Evolutionary conservation across 2,113 vertebrate species (phyloP), one percentile per base, ranked within the genome.

Genomic region (Corythoichthys intestinalis): DNA sequence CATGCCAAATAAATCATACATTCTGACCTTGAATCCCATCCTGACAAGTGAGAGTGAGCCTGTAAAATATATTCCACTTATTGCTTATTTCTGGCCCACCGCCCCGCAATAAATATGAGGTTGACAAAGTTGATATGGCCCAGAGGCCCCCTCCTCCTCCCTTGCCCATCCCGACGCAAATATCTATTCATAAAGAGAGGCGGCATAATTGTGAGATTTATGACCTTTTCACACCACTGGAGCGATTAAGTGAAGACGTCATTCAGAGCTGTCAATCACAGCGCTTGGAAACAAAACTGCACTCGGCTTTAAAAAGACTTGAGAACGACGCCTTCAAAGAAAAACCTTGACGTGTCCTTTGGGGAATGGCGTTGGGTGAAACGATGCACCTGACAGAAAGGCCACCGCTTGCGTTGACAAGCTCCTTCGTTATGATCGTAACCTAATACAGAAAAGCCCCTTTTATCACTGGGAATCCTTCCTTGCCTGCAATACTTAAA

Each of bases 231-330:
- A 88, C 86, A 88, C 82, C 83, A 85, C 71, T 87, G 86, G 83
- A 91, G 89, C 87, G 88, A 88, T 87, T 88, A 90, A 86, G 84
- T 88, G 84, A 89, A 87, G 85, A 89, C 89, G 87, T 90, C 88
- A 85, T 87, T 86, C 86, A 73, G 71, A 81, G 79, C 89, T 88
- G 90, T 88, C 90, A 89, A 59, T 91, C 89, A 91, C 85, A 44
- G 12, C 85, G 76, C 86, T 89, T 87, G 85, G 87, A 87, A 88
- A 89, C 83, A 54, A 67, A 84, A 88, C 75, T 70, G 73, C 80
- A 59, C 54, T 62, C 69, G 81, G 65, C 78, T 82, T 77, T 70
- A 80, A 69, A 79, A 73, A 79, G 71, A 86, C 80, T 75, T 57
- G 59, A 69, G 74, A 82, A 75, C 14, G 73, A 81, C 67, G 79